Evolutionary conservation across 2,797 vertebrate species (phyloP).

Genomic region (Anolis apletophallus): DNA sequence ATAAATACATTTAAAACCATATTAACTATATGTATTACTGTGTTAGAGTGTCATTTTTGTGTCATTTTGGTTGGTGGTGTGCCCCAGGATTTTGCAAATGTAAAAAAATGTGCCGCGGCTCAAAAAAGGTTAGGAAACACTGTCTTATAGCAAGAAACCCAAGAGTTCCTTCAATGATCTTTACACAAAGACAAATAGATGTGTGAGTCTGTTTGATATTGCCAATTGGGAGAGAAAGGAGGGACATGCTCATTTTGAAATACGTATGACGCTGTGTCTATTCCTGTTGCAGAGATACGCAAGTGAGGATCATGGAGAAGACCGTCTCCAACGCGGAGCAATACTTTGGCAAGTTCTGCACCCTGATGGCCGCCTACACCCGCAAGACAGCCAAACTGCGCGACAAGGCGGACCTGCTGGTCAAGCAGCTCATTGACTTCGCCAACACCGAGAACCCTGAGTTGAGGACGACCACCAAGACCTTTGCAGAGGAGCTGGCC

Average conservation of each 20-base stretch:
- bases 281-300: slow-evolving; percentile 68
- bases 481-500: slow-evolving; percentile 82
- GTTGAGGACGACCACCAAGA: slow-evolving; percentile 71
- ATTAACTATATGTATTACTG: no score
- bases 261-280: background rate
- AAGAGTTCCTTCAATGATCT: background rate
- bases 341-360: slow-evolving; percentile 81
- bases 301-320: slow-evolving; percentile 77
- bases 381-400: slow-evolving; percentile 79
- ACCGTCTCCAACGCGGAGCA: slow-evolving; percentile 71
- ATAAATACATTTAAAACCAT: no score
- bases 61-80: no score
- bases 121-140: no score
- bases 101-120: no score
- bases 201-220: background rate
- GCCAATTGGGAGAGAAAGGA: background rate
- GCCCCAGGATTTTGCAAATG: no score
- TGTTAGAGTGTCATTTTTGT: no score
- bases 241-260: no score
- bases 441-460: slow-evolving; percentile 74
- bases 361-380: slow-evolving; percentile 73
- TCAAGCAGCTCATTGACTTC: slow-evolving; percentile 75
- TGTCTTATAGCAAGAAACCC: no score
- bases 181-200: background rate
- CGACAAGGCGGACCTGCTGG: slow-evolving; percentile 79